A percentile compares a stretch with the other conserved stretches of the same genome.
Evolutionary conservation across 2,888 invertebrate species (phyloP).

Genomic region (Cephus spinipes): DNA sequence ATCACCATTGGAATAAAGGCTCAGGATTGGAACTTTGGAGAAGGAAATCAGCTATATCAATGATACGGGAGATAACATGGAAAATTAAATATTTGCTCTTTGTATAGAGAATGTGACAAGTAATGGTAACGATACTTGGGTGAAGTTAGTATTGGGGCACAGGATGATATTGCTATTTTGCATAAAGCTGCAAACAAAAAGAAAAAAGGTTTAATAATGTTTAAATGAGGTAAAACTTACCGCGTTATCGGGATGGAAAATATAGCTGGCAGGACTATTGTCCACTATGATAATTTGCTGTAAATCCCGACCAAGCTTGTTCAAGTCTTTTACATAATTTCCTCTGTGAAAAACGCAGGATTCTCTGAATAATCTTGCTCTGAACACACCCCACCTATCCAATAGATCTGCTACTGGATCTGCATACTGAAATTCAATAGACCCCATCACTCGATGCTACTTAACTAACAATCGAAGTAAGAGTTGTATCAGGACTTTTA

Average conservation of each 20-base stretch:
- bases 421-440: slow-evolving; percentile 79
- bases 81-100: not conserved
- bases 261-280: slow-evolving; percentile 99
- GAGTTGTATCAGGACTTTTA: not conserved
- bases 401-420: slow-evolving; percentile 99
- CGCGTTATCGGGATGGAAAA: slow-evolving; percentile 99
- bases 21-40: not conserved
- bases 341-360: slow-evolving; percentile 99
- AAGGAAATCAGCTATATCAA: not conserved
- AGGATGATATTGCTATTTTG: slow-evolving; percentile 2
- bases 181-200: slow-evolving; percentile 22
- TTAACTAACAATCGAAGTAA: slow-evolving; percentile 6
- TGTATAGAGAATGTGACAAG: not conserved
- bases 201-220: slow-evolving; percentile 12
- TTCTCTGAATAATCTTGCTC: slow-evolving; percentile 97
- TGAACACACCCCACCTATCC: slow-evolving; percentile 97
- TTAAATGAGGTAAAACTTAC: slow-evolving; percentile 73
- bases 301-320: slow-evolving; percentile 95
- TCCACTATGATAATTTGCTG: slow-evolving; percentile 98
- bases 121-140: not conserved
- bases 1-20: slow-evolving; percentile 3
- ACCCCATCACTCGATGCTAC: not conserved
- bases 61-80: not conserved
- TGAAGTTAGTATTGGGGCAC: not conserved
- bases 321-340: slow-evolving; percentile 99